Conservation (phyloP, 2,888 invertebrate genomes). For the Deilephila elpenor region DNA sequence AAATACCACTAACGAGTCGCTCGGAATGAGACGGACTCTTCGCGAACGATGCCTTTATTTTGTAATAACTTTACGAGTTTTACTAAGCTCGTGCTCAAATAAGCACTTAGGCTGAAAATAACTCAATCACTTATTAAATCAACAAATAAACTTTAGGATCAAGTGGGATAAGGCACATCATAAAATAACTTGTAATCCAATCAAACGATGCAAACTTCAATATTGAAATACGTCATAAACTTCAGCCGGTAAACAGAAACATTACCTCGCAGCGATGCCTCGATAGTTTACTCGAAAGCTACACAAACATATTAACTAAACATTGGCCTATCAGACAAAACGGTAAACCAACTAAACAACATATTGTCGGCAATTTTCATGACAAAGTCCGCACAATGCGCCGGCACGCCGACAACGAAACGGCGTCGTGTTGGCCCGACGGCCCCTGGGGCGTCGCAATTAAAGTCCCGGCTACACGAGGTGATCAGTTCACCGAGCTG, state of each 20-base stretch:
- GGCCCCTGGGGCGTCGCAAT: slow-evolving; percentile 78
- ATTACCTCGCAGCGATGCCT: background rate
- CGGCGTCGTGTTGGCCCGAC: slow-evolving; percentile 70
- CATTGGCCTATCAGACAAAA: slow-evolving; percentile 53
- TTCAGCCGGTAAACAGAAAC: background rate
- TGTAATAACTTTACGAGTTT: slow-evolving; percentile 1
- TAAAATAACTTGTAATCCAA: background rate
- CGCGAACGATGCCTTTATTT: background rate
- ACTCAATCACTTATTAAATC: background rate
- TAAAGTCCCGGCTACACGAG: slow-evolving; percentile 67
- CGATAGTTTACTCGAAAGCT: slow-evolving; percentile 2
- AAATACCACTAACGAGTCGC: slow-evolving; percentile 12
- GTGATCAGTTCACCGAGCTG: slow-evolving; percentile 64
- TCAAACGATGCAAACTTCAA: background rate
- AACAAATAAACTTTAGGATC: background rate
- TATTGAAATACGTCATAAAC: background rate
- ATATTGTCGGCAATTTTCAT: slow-evolving; percentile 67
- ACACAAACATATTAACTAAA: slow-evolving; percentile 39
- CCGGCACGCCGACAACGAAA: slow-evolving; percentile 66
- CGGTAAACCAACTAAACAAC: slow-evolving; percentile 54
- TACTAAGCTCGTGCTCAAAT: background rate
- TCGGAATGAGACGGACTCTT: background rate
- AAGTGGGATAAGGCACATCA: background rate
- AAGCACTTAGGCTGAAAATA: background rate
- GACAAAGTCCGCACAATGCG: slow-evolving; percentile 64